Conservation (phyloP, 2,888 invertebrate genomes). For the Drosophila helvetica region DNA sequence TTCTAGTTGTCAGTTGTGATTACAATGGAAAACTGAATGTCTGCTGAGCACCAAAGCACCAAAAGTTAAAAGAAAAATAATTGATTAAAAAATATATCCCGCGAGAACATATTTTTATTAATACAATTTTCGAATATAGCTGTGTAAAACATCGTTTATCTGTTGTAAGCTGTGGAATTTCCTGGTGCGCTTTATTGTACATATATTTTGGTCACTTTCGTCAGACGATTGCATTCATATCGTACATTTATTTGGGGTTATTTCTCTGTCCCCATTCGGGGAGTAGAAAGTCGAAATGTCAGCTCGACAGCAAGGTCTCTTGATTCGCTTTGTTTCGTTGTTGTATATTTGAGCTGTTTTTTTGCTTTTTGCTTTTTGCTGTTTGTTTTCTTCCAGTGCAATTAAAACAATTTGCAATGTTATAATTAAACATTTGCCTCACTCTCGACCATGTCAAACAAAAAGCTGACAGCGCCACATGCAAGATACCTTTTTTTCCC, state of each 20-base stretch:
- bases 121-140: no score
- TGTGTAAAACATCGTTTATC: no score
- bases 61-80: no score
- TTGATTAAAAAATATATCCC: no score
- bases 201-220: no score
- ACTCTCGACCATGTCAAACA: conserved; percentile 58
- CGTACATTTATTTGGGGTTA: conserved; percentile 4
- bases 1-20: no score
- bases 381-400: conserved; percentile 32
- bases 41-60: no score
- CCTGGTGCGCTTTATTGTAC: no score
- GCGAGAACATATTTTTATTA: no score
- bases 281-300: conserved; percentile 27
- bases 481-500: conserved; percentile 26
- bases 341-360: no score
- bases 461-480: conserved; percentile 51
- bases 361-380: neutral
- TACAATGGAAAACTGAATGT: no score
- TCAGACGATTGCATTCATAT: neutral
- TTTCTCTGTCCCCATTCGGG: conserved; percentile 9
- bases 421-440: conserved; percentile 65
- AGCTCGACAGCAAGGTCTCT: conserved; percentile 26
- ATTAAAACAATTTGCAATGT: conserved; percentile 64
- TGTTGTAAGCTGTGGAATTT: no score
- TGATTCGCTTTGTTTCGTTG: conserved; percentile 4